A percentile compares a stretch with the other conserved stretches of the same genome.
These are phyloP conservation scores for Enchytraeus crypticus DNA, from an alignment of 2,888 invertebrate genomes.

Conservation along the genomic window DNA sequence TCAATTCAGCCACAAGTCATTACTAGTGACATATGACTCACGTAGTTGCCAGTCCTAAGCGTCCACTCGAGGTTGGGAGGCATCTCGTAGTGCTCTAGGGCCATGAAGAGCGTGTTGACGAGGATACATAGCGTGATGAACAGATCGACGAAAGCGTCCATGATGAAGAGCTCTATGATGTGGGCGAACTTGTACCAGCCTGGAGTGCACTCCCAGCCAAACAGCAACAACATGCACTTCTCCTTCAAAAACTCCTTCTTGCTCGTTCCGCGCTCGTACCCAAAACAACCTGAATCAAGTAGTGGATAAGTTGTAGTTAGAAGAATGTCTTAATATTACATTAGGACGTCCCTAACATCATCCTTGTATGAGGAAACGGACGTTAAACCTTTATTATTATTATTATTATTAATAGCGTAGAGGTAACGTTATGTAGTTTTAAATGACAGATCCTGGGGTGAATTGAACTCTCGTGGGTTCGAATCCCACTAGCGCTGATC, in stretches of 20 bases:
- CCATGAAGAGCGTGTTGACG: constrained; percentile 95
- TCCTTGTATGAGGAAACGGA: too few species aligned
- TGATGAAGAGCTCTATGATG: constrained; percentile 73
- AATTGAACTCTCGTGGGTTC: too few species aligned
- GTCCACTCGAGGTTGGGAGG: constrained; percentile 69
- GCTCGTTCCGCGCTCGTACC: constrained; percentile 14
- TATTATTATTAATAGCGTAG: too few species aligned
- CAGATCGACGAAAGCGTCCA: constrained; percentile 94
- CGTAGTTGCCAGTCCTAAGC: constrained; percentile 86
- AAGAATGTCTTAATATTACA: too few species aligned
- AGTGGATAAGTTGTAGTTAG: too few species aligned
- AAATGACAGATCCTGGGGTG: too few species aligned
- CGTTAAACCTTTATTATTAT: too few species aligned
- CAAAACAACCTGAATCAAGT: constrained; percentile 2
- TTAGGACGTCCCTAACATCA: too few species aligned
- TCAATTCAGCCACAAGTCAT: too few species aligned
- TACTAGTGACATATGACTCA: constrained; percentile 54
- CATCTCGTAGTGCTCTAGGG: constrained; percentile 90
- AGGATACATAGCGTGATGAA: constrained; percentile 97
- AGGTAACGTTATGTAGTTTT: too few species aligned
- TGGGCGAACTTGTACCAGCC: constrained; percentile 62
- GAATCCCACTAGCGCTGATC: too few species aligned
- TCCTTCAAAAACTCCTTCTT: constrained; percentile 34
- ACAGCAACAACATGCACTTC: constrained; percentile 36
- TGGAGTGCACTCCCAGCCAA: constrained; percentile 83